These are phyloP conservation scores for Lytechinus variegatus DNA, from an alignment of 35 echinoderm and acorn worm genomes.

Conservation along the genomic window DNA sequence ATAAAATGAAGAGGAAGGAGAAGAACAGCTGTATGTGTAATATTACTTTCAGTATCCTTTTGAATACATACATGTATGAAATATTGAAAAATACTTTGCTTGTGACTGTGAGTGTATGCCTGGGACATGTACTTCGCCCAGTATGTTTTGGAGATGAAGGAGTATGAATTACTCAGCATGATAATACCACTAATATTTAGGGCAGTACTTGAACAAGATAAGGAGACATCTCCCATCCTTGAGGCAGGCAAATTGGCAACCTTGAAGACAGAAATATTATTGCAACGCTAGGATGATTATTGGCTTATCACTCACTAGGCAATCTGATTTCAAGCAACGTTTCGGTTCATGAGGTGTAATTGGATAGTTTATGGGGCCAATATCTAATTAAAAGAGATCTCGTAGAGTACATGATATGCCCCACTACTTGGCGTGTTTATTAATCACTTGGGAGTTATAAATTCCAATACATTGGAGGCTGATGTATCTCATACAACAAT, in stretches of 20 bases:
- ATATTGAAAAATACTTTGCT: no score
- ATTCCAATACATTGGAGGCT: no score
- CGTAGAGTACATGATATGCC: neutral
- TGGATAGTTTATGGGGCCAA: neutral
- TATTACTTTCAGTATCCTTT: no score
- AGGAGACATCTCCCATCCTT: neutral
- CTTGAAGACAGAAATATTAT: conserved; percentile 20
- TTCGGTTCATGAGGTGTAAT: neutral
- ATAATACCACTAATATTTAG: no score
- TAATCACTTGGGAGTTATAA: neutral
- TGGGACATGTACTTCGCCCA: no score
- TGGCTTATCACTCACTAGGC: neutral
- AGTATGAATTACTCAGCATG: no score
- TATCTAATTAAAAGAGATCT: neutral
- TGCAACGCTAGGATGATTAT: neutral
- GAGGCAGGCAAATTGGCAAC: neutral
- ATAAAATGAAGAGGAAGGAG: no score
- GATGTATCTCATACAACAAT: no score
- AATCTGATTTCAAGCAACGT: neutral
- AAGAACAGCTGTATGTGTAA: no score
- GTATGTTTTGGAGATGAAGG: no score
- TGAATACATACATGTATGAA: no score
- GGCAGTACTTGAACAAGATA: neutral
- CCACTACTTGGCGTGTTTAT: neutral
- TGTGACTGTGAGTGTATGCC: no score